Conservation (phyloP, 1,140 invertebrate species). For the Heterodera schachtii region DNA sequence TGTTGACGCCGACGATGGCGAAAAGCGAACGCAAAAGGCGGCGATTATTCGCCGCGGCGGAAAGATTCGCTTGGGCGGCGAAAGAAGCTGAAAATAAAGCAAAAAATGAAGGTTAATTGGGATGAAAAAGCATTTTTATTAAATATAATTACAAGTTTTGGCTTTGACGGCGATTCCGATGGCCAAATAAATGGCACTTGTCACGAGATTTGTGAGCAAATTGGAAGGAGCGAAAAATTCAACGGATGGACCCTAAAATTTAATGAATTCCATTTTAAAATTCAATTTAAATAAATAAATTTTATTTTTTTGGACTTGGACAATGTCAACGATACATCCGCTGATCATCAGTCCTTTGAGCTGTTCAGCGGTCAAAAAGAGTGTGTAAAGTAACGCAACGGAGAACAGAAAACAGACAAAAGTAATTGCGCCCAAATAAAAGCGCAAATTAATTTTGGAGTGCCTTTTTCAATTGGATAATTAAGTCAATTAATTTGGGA, state of each 20-base stretch:
- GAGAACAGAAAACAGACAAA: not conserved
- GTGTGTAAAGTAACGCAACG: not conserved
- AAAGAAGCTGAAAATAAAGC: not conserved
- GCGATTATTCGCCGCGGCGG: not conserved
- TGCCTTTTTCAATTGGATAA: not conserved
- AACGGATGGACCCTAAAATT: not conserved
- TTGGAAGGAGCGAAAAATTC: not conserved
- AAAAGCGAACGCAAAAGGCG: slow-evolving; percentile 3
- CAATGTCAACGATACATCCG: slow-evolving; percentile 1
- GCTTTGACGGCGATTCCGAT: not conserved
- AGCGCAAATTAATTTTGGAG: not conserved
- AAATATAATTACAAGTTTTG: not conserved
- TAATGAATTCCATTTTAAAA: not conserved
- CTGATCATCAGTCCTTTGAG: not conserved
- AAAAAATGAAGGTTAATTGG: not conserved
- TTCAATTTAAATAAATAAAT: not conserved
- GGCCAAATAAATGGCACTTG: not conserved
- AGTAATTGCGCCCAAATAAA: not conserved
- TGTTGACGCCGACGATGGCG: not conserved
- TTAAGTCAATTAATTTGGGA: too few species aligned
- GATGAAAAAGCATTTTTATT: not conserved
- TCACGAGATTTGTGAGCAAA: not conserved
- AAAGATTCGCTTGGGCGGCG: not conserved
- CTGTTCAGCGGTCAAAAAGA: not conserved
- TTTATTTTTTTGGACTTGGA: not conserved